A percentile compares a stretch with the other conserved stretches of the same genome.
Conservation (phyloP, 64 coral and sea anemone genomes). For the Acropora yongei region DNA sequence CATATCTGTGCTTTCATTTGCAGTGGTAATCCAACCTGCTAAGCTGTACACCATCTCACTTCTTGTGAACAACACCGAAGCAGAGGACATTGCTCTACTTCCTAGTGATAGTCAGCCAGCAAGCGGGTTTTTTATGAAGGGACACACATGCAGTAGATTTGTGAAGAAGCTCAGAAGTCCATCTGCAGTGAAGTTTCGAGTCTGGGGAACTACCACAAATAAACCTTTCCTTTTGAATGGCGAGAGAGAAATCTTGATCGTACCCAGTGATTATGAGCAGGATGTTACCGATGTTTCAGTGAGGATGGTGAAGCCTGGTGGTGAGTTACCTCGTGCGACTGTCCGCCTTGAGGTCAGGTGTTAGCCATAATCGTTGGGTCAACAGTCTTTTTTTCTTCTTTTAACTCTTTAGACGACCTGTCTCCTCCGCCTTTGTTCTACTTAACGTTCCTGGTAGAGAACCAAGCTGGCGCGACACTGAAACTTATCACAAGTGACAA, state of each 20-base stretch:
- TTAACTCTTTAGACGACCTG: conserved; percentile 39
- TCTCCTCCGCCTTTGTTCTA: conserved; percentile 70
- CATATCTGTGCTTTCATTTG: not conserved
- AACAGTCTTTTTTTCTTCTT: not conserved
- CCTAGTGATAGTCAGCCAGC: conserved; percentile 80
- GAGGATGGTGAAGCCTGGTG: conserved; percentile 37
- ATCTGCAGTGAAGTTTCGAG: conserved; percentile 67
- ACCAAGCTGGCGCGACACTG: conserved; percentile 34
- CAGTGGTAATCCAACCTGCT: conserved; percentile 81
- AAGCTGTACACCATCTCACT: conserved; percentile 77
- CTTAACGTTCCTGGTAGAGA: conserved; percentile 63
- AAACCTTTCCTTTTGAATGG: conserved; percentile 76
- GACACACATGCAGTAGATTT: conserved; percentile 35
- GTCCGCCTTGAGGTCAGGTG: not conserved
- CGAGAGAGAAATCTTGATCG: conserved; percentile 43
- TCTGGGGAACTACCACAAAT: conserved; percentile 43
- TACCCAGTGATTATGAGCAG: conserved; percentile 70
- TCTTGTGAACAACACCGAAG: conserved; percentile 71
- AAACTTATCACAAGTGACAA: conserved; percentile 83
- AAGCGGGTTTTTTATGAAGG: conserved; percentile 58
- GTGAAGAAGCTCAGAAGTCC: conserved; percentile 76
- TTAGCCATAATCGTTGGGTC: not conserved
- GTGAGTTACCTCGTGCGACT: not conserved
- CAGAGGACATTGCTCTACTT: conserved; percentile 39
- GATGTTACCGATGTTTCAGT: conserved; percentile 56